Evolutionary conservation across 2,888 invertebrate species (phyloP).

Genomic region (Acleris literana): DNA sequence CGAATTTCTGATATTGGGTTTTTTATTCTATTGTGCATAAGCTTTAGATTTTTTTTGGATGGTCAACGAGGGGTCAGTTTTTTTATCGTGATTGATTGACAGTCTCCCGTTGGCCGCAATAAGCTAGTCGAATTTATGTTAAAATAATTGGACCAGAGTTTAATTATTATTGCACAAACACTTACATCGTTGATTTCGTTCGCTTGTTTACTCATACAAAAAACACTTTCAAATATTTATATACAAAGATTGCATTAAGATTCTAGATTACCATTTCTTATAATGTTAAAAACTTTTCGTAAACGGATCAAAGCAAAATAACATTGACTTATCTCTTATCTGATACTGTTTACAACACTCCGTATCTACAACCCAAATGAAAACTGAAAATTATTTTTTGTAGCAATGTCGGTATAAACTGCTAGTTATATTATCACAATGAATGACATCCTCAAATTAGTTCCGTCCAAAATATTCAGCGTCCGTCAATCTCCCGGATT

Average conservation of each 20-base stretch:
- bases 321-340: no score
- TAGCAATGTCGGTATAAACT: background rate
- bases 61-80: constrained; percentile 82
- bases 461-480: constrained; percentile 27
- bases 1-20: constrained; percentile 60
- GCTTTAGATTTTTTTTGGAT: constrained; percentile 59
- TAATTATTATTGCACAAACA: background rate
- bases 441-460: constrained; percentile 24
- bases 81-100: constrained; percentile 77
- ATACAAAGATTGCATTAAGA: no score
- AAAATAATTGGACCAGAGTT: constrained; percentile 48
- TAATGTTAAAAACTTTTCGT: no score
- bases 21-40: constrained; percentile 50
- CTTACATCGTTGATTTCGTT: no score
- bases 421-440: background rate
- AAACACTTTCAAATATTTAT: no score
- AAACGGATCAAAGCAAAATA: no score
- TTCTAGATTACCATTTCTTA: no score
- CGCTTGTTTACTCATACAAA: no score
- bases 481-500: constrained; percentile 27
- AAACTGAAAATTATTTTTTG: no score
- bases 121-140: constrained; percentile 59
- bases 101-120: constrained; percentile 76
- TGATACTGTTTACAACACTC: no score
- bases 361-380: no score